These are phyloP conservation scores for Triplophysa dalaica DNA, from an alignment of 2,113 vertebrate genomes.

Conservation along the genomic window DNA sequence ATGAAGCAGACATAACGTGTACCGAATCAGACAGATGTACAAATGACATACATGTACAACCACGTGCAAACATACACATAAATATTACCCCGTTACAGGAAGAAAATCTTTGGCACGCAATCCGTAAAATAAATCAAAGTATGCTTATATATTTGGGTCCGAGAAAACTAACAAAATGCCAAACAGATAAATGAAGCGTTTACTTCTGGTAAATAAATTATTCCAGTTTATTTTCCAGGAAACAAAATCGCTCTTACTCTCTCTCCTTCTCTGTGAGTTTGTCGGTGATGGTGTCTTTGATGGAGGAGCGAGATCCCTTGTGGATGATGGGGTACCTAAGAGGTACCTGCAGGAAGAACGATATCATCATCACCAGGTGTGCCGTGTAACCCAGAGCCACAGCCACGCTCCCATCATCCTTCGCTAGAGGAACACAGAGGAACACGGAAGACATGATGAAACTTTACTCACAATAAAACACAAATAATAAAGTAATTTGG, in stretches of 20 bases:
- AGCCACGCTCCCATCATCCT: slow-evolving; percentile 94
- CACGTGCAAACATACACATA: slow-evolving; percentile 2
- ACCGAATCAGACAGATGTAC: slow-evolving; percentile 42
- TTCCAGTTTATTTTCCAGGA: background rate
- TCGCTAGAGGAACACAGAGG: slow-evolving; percentile 75
- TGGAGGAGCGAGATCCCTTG: slow-evolving; percentile 93
- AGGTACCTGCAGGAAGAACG: slow-evolving; percentile 95
- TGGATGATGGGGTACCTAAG: slow-evolving; percentile 96
- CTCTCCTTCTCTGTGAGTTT: slow-evolving; percentile 94
- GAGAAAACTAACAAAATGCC: background rate
- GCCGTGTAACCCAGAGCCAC: slow-evolving; percentile 97
- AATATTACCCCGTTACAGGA: background rate
- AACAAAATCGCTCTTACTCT: slow-evolving; percentile 83
- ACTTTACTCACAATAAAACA: background rate
- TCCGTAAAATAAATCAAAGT: background rate
- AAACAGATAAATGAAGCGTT: background rate
- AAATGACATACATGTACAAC: background rate
- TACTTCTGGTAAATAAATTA: background rate
- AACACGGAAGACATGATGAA: slow-evolving; percentile 5
- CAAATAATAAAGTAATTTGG: too few relatives aligned
- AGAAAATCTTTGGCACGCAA: background rate
- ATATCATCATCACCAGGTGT: slow-evolving; percentile 97
- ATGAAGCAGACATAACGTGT: background rate
- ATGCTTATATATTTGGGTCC: background rate
- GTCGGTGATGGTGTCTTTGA: slow-evolving; percentile 98